A percentile compares a stretch with the other conserved stretches of the same genome.
These are phyloP conservation scores for Acomys russatus DNA, from an alignment of 2,797 vertebrate genomes.

Conservation along the genomic window DNA sequence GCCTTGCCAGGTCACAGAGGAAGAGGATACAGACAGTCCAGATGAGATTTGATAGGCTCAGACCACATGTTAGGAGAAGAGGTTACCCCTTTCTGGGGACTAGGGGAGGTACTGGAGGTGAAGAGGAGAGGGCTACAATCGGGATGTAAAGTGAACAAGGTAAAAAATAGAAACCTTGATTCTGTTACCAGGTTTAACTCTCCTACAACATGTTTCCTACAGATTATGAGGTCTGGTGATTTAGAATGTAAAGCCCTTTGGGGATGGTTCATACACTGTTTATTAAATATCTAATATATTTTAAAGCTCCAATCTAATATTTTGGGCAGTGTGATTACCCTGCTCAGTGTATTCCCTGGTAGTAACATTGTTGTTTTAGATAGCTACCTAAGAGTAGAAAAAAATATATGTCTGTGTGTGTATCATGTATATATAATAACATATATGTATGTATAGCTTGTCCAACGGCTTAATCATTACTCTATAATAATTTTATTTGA, in stretches of 20 bases:
- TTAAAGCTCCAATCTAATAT: neutral
- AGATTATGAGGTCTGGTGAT: neutral
- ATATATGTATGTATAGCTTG: neutral
- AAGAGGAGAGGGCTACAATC: no score
- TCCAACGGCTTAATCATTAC: neutral
- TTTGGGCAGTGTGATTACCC: neutral
- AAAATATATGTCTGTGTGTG: no score
- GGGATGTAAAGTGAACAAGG: no score
- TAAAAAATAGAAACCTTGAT: neutral
- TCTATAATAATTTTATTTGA: neutral
- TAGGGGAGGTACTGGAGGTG: no score
- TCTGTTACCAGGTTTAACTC: neutral
- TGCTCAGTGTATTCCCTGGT: neutral
- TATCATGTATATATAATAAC: no score
- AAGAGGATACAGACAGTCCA: no score
- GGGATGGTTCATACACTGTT: neutral
- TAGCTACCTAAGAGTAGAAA: neutral
- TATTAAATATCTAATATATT: neutral
- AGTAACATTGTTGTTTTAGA: neutral
- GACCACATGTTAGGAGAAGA: no score
- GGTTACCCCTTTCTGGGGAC: no score
- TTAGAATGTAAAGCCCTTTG: neutral
- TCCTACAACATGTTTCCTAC: accelerated
- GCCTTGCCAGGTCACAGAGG: no score
- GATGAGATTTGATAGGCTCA: no score